Percentiles rank a stretch among this genome's conserved stretches.
phyloP scores from a whole-genome alignment of 2,888 invertebrate genomes.

The Cetonia aurata region DNA sequence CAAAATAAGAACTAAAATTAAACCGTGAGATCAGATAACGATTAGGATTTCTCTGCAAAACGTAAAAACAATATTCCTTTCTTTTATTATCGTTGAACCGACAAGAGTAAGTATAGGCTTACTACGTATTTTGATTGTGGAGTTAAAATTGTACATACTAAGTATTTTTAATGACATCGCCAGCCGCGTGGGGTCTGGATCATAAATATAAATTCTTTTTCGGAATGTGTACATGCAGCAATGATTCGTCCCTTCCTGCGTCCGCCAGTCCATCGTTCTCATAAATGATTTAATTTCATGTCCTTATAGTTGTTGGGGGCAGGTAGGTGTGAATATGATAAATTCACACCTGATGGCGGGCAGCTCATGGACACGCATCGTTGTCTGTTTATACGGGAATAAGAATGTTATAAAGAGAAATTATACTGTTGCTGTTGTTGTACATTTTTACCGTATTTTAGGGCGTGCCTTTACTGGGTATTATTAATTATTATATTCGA shows the following conservation, averaged over 20 bases:
- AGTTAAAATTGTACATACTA: slow-evolving; percentile 9
- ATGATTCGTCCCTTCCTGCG: slow-evolving; percentile 3
- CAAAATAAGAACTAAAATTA: no score
- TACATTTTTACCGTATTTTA: slow-evolving; percentile 23
- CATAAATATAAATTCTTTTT: slow-evolving; percentile 34
- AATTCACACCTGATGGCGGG: slow-evolving; percentile 39
- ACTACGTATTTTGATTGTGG: slow-evolving; percentile 3
- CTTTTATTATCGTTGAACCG: background rate
- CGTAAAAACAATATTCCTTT: background rate
- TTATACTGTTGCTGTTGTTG: slow-evolving; percentile 20
- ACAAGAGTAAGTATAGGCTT: background rate
- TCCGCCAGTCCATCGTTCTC: slow-evolving; percentile 13
- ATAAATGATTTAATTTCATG: slow-evolving; percentile 36
- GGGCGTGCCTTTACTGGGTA: slow-evolving; percentile 27
- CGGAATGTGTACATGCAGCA: slow-evolving; percentile 1
- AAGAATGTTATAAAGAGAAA: slow-evolving; percentile 31
- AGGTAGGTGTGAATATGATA: slow-evolving; percentile 41
- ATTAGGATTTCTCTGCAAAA: no score
- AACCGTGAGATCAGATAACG: no score
- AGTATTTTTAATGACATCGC: slow-evolving; percentile 18
- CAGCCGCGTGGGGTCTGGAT: slow-evolving; percentile 13
- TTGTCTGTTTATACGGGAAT: slow-evolving; percentile 38
- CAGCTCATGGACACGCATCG: slow-evolving; percentile 34
- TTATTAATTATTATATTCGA: slow-evolving; percentile 26
- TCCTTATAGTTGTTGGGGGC: slow-evolving; percentile 34